These are phyloP conservation scores for Falco rusticolus DNA, from an alignment of 2,797 vertebrate genomes.

Conservation along the genomic window DNA sequence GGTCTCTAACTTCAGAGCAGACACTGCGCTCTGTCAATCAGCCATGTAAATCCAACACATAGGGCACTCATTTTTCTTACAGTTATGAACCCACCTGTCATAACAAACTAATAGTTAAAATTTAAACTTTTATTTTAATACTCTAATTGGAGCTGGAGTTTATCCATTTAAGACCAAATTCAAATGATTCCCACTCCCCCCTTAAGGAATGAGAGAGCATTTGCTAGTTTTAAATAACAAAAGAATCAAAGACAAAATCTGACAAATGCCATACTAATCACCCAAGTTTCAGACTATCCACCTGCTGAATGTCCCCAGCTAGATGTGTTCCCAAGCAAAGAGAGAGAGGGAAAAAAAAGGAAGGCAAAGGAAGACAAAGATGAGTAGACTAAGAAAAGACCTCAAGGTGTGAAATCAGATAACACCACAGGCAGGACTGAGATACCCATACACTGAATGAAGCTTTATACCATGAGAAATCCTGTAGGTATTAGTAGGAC, in stretches of 20 bases:
- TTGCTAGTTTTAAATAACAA: neutral
- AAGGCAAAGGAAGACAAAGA: neutral
- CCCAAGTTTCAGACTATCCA: neutral
- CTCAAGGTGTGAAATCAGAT: neutral
- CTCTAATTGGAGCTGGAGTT: neutral
- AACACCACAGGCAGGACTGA: neutral
- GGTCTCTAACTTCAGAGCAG: neutral
- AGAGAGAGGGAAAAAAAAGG: neutral
- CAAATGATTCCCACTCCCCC: neutral
- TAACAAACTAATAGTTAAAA: neutral
- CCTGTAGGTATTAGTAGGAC: neutral
- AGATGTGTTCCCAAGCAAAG: neutral
- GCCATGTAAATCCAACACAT: neutral
- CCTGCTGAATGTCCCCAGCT: neutral
- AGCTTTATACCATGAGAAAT: neutral
- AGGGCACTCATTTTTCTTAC: neutral
- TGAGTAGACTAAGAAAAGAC: neutral
- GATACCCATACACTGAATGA: neutral
- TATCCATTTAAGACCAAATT: neutral
- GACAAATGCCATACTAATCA: neutral
- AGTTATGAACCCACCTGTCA: neutral
- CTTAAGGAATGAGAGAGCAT: neutral
- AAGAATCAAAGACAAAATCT: neutral
- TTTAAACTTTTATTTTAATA: neutral
- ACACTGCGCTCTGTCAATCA: neutral